phyloP scores from a whole-genome alignment of 2,888 invertebrate species.

The Phytoseiulus persimilis region DNA sequence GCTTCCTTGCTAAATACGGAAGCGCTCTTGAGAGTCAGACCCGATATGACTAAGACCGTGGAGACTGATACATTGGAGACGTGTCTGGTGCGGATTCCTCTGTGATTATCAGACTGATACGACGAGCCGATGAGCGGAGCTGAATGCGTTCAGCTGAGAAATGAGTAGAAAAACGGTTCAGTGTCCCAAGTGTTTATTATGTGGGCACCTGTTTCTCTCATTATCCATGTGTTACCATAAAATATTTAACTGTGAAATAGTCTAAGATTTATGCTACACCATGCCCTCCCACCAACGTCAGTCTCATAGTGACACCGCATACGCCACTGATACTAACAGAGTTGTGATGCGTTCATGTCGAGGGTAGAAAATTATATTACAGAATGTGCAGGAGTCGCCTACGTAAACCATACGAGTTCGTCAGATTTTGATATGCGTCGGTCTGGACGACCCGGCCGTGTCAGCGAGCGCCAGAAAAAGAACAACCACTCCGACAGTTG shows the following conservation, averaged over 20 bases:
- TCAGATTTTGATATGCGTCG: not conserved
- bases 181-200: not conserved
- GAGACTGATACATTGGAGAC: too few species aligned
- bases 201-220: not conserved
- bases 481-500: not conserved
- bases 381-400: not conserved
- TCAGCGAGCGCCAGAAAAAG: not conserved
- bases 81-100: too few species aligned
- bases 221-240: not conserved
- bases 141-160: too few species aligned
- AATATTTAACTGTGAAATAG: not conserved
- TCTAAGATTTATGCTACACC: not conserved
- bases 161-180: too few species aligned
- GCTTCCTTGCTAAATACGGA: too few species aligned
- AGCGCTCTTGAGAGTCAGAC: too few species aligned
- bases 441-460: not conserved
- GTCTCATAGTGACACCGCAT: not conserved
- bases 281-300: not conserved
- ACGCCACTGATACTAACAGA: not conserved
- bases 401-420: not conserved
- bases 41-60: too few species aligned
- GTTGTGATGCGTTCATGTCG: not conserved
- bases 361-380: not conserved
- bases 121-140: too few species aligned
- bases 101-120: too few species aligned